phyloP scores from a whole-genome alignment of 2,888 invertebrate species.

The Acleris literana region DNA sequence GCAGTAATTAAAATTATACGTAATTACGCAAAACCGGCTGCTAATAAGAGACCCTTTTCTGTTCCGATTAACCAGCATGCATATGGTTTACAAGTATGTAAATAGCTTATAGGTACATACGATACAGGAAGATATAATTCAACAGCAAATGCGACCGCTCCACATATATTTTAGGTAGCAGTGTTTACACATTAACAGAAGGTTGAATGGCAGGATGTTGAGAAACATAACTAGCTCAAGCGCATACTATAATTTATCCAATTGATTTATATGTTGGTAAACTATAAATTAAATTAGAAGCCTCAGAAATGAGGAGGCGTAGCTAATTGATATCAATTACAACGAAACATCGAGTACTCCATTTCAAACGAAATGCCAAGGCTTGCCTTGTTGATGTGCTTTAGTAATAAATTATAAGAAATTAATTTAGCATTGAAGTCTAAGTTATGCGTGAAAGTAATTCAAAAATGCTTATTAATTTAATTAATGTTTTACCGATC shows the following conservation, averaged over 20 bases:
- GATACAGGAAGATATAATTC: too few species aligned
- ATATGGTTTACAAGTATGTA: too few species aligned
- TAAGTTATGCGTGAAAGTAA: slow-evolving; percentile 12
- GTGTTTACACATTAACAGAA: background rate
- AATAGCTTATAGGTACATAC: too few species aligned
- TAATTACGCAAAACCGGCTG: too few species aligned
- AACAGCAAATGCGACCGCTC: too few species aligned
- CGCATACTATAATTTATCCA: background rate
- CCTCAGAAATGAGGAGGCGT: slow-evolving; percentile 20
- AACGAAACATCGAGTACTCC: slow-evolving; percentile 48
- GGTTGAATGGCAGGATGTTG: background rate
- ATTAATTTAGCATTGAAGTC: slow-evolving; percentile 37
- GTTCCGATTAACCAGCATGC: too few species aligned
- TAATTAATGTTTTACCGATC: slow-evolving; percentile 11
- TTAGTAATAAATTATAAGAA: slow-evolving; percentile 8
- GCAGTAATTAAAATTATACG: too few species aligned
- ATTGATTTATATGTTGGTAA: background rate
- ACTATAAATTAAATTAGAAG: slow-evolving; percentile 5
- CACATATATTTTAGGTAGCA: background rate
- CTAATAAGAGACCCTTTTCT: too few species aligned
- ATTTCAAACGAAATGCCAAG: slow-evolving; percentile 64
- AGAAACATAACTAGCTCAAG: background rate
- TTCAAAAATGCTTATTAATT: slow-evolving; percentile 20
- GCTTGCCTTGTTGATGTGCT: slow-evolving; percentile 46
- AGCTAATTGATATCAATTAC: slow-evolving; percentile 58